Evolutionary conservation across 2,888 invertebrate genomes (phyloP).

Genomic region (Eulithis prunata): DNA sequence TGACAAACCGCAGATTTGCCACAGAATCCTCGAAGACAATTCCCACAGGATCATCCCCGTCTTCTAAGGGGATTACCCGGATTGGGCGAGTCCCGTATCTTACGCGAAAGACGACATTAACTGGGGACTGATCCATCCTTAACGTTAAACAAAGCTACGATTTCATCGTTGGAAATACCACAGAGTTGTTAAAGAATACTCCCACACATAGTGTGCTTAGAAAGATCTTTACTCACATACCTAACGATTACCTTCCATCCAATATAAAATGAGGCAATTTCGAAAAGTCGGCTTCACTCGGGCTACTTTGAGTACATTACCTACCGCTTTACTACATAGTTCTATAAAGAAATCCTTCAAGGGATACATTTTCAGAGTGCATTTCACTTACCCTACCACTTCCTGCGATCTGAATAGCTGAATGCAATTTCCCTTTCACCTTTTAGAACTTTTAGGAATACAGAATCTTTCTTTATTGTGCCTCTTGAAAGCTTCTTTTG

Average conservation of each 20-base stretch:
- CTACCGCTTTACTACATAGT: too few species aligned
- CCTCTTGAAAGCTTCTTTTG: constrained; percentile 9
- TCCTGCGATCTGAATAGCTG: constrained; percentile 15
- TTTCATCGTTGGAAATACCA: neutral
- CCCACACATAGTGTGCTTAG: too few species aligned
- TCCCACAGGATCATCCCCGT: constrained; percentile 35
- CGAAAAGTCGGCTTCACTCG: too few species aligned
- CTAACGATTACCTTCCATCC: too few species aligned
- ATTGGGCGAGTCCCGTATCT: constrained; percentile 11
- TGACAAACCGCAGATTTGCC: constrained; percentile 33
- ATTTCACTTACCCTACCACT: constrained; percentile 14
- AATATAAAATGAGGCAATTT: too few species aligned
- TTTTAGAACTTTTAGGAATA: neutral
- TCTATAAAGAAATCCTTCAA: neutral
- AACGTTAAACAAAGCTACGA: constrained; percentile 4
- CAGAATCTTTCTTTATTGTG: constrained; percentile 1
- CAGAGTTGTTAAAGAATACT: neutral
- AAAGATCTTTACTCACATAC: too few species aligned
- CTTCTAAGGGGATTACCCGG: constrained; percentile 32
- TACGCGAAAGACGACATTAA: constrained; percentile 3
- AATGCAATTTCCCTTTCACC: constrained; percentile 20
- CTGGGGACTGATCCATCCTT: constrained; percentile 3
- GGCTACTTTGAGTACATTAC: too few species aligned
- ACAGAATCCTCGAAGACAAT: constrained; percentile 23
- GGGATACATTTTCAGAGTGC: neutral